phyloP scores from a whole-genome alignment of 2,888 invertebrate genomes.

The Oxystoma pomonae region DNA sequence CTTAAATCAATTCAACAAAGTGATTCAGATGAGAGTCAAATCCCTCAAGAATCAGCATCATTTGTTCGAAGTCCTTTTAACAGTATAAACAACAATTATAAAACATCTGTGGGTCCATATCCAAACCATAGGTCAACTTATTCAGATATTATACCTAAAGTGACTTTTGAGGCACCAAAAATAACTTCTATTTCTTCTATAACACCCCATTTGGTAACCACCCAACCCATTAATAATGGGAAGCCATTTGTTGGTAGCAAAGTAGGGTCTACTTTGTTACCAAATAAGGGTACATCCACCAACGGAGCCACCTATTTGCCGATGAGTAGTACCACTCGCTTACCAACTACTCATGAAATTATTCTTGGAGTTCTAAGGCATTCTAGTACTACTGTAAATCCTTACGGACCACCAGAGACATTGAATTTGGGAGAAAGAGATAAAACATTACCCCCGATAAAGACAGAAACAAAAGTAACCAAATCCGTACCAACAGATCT shows the following conservation, averaged over 20 bases:
- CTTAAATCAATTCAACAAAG: constrained; percentile 5
- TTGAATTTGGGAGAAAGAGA: constrained; percentile 23
- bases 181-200: constrained; percentile 35
- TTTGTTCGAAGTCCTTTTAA: constrained; percentile 55
- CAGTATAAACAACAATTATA: constrained; percentile 29
- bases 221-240: constrained; percentile 42
- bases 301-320: constrained; percentile 21
- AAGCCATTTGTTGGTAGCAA: constrained; percentile 41
- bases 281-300: constrained; percentile 21
- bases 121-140: constrained; percentile 44
- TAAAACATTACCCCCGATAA: constrained; percentile 14
- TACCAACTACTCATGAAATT: constrained; percentile 10
- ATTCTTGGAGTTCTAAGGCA: constrained; percentile 22
- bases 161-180: constrained; percentile 26
- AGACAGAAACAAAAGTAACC: constrained; percentile 17
- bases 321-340: constrained; percentile 9
- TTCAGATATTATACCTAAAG: constrained; percentile 39
- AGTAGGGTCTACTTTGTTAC: constrained; percentile 30
- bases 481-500: constrained; percentile 44
- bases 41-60: constrained; percentile 72
- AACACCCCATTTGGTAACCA: constrained; percentile 41
- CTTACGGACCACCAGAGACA: constrained; percentile 18
- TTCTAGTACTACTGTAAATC: constrained; percentile 14
- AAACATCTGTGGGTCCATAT: constrained; percentile 34
- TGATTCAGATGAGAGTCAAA: constrained; percentile 55